Base-by-base conservation (phyloP, 1,140 invertebrate species). In the Ctenoplectra terminalis region DNA sequence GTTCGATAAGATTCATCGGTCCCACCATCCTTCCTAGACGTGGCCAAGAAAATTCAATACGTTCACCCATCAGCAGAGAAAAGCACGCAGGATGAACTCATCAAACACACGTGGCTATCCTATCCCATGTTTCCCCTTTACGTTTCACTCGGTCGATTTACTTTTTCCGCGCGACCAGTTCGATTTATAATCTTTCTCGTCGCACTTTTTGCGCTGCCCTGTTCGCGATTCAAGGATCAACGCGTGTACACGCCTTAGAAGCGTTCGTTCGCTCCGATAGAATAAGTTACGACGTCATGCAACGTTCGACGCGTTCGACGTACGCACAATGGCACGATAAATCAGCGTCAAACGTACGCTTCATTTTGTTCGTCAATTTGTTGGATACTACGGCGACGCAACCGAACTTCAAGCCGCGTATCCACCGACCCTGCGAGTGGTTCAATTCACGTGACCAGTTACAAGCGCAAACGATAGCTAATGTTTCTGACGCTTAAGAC, bases 351-450 rank as follows among this genome's bases (percentile, higher is more conserved):
- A 72, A 76, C 61, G 50, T 31, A 67, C 56, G 79, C 48, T 75
- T 76, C 71, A 67, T 76, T 76, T 76, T 81, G 61, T 74, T 73
- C 78, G 78, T 80, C 78, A 80, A 80, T 80, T 81, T 67, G 79
- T 67, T 81, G 72, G 60, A 40, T 26, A 81, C 54, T 58, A 7
- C 34, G 23, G 31, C 43, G 52, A 37, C 15, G 37, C 29, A 31
- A 11, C 29, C 69, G 56, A 61, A 73, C 40, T 56, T 54, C 40
- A 52, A 26, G 31, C 31, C 37, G 40, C 66, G 23, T 40, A 63
- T 31, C 17, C 40, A 29, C n/a, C n/a, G 5, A 7, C 17, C 15
- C 17, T 4, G 17, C 26, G 9, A 46, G 26, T 7, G 31, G 20
- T 23, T n/a, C 20, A 13, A 61, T 8, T 9, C 23, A 34, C n/a